Evolutionary conservation across 2,113 vertebrate species (phyloP).

Genomic region (Monopterus albus): DNA sequence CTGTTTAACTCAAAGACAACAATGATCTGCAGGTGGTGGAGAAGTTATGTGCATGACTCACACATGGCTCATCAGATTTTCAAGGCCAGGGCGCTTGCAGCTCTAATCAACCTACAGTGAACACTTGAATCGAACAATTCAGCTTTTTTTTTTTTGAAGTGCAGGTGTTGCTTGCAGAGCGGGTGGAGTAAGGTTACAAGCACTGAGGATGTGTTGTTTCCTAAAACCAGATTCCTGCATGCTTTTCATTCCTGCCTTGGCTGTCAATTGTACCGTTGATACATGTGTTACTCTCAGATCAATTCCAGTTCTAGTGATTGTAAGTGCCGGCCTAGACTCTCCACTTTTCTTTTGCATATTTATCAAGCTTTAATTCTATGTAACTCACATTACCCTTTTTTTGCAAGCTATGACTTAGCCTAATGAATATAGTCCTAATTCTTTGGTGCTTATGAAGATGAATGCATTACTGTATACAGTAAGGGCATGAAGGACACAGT

Average conservation of each 20-base stretch:
- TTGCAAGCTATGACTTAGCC: no score
- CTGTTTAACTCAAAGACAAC: constrained; percentile 3
- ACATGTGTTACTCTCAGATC: background rate
- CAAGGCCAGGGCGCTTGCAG: background rate
- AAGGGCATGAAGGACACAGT: background rate
- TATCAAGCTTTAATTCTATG: background rate
- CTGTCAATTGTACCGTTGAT: constrained; percentile 12
- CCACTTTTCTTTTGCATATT: background rate
- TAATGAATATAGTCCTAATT: no score
- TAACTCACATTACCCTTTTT: background rate
- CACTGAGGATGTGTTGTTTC: constrained; percentile 62
- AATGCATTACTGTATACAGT: no score
- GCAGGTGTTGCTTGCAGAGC: background rate
- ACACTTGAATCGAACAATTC: background rate
- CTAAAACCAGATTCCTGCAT: constrained; percentile 68
- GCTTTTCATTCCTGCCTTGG: constrained; percentile 61
- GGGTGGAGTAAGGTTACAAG: constrained; percentile 38
- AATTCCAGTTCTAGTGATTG: constrained; percentile 7
- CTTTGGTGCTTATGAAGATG: no score
- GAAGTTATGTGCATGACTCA: constrained; percentile 24
- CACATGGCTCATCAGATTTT: constrained; percentile 31
- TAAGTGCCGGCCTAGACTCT: background rate
- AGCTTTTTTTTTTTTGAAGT: background rate
- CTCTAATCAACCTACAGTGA: background rate
- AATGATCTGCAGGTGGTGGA: constrained; percentile 24